Percentiles rank a stretch among this genome's conserved stretches.
These are phyloP conservation scores for Benitochromis conjunctus DNA, from an alignment of 2,113 vertebrate species.

Conservation along the genomic window DNA sequence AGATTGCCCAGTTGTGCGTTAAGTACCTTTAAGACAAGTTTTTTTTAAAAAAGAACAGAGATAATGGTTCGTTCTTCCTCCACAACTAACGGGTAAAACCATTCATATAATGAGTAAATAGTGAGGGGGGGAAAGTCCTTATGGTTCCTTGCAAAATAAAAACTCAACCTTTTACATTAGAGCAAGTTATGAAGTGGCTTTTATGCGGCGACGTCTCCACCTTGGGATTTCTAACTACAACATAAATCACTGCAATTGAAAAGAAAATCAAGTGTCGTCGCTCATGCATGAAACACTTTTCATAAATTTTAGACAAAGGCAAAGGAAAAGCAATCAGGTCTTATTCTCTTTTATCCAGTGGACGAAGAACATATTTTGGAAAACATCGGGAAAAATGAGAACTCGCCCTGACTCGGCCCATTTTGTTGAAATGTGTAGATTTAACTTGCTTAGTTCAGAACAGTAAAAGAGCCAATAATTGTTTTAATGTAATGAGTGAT, in stretches of 20 bases:
- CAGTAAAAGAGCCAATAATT: constrained; percentile 27
- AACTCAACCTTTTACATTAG: neutral
- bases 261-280: neutral
- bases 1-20: neutral
- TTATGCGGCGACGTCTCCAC: neutral
- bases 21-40: neutral
- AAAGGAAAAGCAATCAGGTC: neutral
- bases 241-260: neutral
- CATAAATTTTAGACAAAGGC: neutral
- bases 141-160: neutral
- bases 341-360: neutral
- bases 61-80: constrained; percentile 14
- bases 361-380: neutral
- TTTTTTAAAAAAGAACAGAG: neutral
- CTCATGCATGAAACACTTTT: neutral
- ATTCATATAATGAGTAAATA: neutral
- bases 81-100: constrained; percentile 22
- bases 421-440: neutral
- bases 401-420: neutral
- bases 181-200: neutral
- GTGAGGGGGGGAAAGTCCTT: neutral
- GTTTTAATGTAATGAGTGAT: constrained; percentile 36
- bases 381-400: neutral
- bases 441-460: neutral
- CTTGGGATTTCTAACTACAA: neutral